Conservation (phyloP, 2,888 invertebrate genomes). For the Sabatieria punctata region DNA sequence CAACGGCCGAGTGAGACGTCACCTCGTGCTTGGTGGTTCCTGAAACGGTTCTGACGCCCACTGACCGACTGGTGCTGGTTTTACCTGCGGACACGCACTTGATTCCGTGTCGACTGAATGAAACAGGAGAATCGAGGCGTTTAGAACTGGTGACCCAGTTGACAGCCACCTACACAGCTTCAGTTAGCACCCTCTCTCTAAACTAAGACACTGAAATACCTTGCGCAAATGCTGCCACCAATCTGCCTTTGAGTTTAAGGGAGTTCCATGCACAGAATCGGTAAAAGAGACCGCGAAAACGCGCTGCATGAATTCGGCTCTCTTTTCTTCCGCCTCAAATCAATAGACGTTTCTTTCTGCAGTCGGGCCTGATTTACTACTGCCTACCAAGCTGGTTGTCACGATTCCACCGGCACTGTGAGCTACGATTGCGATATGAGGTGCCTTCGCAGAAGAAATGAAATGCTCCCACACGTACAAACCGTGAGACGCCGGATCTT, state of each 20-base stretch:
- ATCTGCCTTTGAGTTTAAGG: not conserved
- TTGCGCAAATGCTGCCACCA: not conserved
- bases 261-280: slow-evolving; percentile 48
- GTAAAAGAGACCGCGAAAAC: slow-evolving; percentile 59
- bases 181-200: not conserved
- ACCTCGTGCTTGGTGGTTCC: slow-evolving; percentile 27
- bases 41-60: slow-evolving; percentile 12
- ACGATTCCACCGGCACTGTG: slow-evolving; percentile 62
- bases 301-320: slow-evolving; percentile 11
- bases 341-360: no score
- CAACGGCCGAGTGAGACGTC: slow-evolving; percentile 27
- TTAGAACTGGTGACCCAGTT: slow-evolving; percentile 28
- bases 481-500: slow-evolving; percentile 46
- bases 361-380: no score
- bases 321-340: slow-evolving; percentile 10
- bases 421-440: slow-evolving; percentile 52
- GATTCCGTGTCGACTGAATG: not conserved
- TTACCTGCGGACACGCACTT: slow-evolving; percentile 25
- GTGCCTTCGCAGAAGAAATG: slow-evolving; percentile 43
- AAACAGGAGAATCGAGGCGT: slow-evolving; percentile 22
- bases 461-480: slow-evolving; percentile 52
- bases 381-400: slow-evolving; percentile 43
- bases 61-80: slow-evolving; percentile 10
- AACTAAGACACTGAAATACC: not conserved
- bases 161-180: slow-evolving; percentile 22